Percentiles rank a stretch among this genome's conserved stretches.
Evolutionary conservation across 2,113 vertebrate genomes (phyloP).

Genomic region (Anoplopoma fimbria): DNA sequence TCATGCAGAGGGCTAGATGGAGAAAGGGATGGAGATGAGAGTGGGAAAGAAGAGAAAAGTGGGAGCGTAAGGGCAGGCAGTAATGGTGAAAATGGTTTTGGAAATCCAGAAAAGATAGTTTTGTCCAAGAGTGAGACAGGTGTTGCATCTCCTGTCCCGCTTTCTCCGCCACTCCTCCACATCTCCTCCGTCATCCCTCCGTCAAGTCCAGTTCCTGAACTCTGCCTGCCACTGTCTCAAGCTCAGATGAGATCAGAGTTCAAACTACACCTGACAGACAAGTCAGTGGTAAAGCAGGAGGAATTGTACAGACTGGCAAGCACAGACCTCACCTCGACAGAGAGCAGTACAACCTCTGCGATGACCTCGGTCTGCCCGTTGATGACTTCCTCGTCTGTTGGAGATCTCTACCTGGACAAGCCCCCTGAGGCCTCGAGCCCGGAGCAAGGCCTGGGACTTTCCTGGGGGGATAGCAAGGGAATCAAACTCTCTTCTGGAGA

Average conservation of each 20-base stretch:
- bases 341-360: conserved; percentile 26
- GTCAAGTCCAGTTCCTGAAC: conserved; percentile 69
- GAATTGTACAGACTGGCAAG: conserved; percentile 77
- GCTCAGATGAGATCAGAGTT: conserved; percentile 48
- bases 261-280: conserved; percentile 50
- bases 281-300: conserved; percentile 37
- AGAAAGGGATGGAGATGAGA: conserved; percentile 41
- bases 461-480: conserved; percentile 61
- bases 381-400: conserved; percentile 62
- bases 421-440: conserved; percentile 19
- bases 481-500: conserved; percentile 74
- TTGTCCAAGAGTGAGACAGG: conserved; percentile 59
- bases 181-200: conserved; percentile 49
- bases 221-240: conserved; percentile 77
- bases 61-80: not conserved
- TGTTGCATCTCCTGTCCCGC: conserved; percentile 59
- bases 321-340: conserved; percentile 77
- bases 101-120: conserved; percentile 73
- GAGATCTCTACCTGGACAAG: conserved; percentile 68
- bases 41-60: conserved; percentile 38
- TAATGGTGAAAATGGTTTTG: not conserved
- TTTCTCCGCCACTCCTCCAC: conserved; percentile 54
- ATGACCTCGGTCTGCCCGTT: conserved; percentile 61
- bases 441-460: conserved; percentile 62
- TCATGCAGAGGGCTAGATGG: conserved; percentile 72